phyloP scores from a whole-genome alignment of 2,797 vertebrate species.

The Xiphophorus birchmanni region DNA sequence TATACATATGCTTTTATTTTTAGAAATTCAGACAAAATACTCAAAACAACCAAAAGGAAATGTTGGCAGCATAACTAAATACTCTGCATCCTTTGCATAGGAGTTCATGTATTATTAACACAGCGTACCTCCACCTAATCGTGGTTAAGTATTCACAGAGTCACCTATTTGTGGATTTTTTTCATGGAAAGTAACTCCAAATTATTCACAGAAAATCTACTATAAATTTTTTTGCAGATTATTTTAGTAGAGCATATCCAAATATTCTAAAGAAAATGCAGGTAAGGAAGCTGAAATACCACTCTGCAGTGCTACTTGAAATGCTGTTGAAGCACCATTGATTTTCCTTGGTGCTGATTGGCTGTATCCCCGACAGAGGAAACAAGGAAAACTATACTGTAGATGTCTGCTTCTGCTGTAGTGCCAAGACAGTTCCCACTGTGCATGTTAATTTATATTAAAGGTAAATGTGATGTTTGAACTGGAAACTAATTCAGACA shows the following conservation, averaged over 20 bases:
- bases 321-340: neutral
- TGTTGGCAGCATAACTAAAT: neutral
- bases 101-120: neutral
- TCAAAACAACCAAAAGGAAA: neutral
- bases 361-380: neutral
- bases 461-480: neutral
- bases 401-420: neutral
- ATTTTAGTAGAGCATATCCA: neutral
- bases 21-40: neutral
- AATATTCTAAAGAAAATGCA: neutral
- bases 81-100: neutral
- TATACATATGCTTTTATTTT: neutral
- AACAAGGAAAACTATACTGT: neutral
- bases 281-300: neutral
- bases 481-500: neutral
- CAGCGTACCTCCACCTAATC: neutral
- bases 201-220: neutral
- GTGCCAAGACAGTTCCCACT: neutral
- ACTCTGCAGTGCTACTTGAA: neutral
- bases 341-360: neutral
- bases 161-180: neutral
- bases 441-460: neutral
- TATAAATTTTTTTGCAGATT: neutral
- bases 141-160: too few relatives aligned
- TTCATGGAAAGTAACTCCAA: neutral